These are phyloP conservation scores for Nothoprocta perdicaria DNA, from an alignment of 2,113 vertebrate genomes.

Conservation along the genomic window DNA sequence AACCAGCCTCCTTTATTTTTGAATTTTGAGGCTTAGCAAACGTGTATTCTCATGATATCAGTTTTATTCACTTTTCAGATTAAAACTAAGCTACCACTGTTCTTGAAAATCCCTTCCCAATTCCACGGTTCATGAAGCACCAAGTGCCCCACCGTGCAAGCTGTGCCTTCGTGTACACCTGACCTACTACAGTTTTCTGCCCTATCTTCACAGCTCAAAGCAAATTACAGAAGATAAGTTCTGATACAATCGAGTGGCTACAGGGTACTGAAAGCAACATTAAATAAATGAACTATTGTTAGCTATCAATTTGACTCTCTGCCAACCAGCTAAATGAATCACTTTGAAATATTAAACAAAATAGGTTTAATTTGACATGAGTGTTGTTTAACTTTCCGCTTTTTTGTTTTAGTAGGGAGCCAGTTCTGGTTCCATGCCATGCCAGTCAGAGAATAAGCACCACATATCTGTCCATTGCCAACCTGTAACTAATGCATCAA, in stretches of 20 bases:
- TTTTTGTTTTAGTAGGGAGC: slow-evolving; percentile 51
- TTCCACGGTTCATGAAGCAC: slow-evolving; percentile 14
- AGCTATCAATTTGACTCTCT: slow-evolving; percentile 53
- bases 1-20: not conserved
- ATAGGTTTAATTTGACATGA: slow-evolving; percentile 61
- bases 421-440: slow-evolving; percentile 6
- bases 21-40: not conserved
- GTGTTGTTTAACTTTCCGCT: slow-evolving; percentile 62
- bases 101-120: slow-evolving; percentile 15
- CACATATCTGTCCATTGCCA: slow-evolving; percentile 18
- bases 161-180: slow-evolving; percentile 17
- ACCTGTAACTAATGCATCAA: slow-evolving; percentile 32
- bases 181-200: slow-evolving; percentile 50
- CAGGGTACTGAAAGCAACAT: slow-evolving; percentile 37
- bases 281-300: slow-evolving; percentile 68
- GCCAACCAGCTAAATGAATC: slow-evolving; percentile 59
- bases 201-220: slow-evolving; percentile 56
- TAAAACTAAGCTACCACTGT: not conserved
- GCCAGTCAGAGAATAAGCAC: slow-evolving; percentile 11
- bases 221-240: slow-evolving; percentile 63
- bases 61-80: slow-evolving; percentile 24
- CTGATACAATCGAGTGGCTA: slow-evolving; percentile 46
- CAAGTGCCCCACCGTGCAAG: not conserved
- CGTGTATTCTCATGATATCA: not conserved
- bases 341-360: slow-evolving; percentile 68